phyloP scores from a whole-genome alignment of 2,797 vertebrate species.

The Microchirus variegatus region DNA sequence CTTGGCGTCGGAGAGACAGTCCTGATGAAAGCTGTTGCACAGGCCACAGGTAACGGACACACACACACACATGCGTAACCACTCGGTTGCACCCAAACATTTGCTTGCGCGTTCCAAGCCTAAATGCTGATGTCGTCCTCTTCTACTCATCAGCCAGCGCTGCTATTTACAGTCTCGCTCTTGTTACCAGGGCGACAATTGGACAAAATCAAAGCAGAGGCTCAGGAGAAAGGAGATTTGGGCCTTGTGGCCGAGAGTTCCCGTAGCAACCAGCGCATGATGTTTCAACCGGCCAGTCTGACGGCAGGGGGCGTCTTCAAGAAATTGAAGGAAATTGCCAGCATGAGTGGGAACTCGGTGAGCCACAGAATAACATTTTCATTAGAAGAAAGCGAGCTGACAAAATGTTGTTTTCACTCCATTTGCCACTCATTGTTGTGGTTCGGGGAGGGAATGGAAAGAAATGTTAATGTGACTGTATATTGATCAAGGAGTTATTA shows the following conservation, averaged over 20 bases:
- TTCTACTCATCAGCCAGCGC: constrained; percentile 32
- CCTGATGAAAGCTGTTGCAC: constrained; percentile 92
- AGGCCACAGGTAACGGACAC: constrained; percentile 85
- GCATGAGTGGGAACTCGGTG: constrained; percentile 88
- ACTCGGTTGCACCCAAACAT: constrained; percentile 15
- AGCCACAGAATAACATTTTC: constrained; percentile 72
- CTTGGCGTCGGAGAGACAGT: constrained; percentile 89
- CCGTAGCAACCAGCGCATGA: constrained; percentile 89
- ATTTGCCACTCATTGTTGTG: constrained; percentile 12
- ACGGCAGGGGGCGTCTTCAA: constrained; percentile 83
- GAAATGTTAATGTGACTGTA: constrained; percentile 36
- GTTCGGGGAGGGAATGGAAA: constrained; percentile 13
- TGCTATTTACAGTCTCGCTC: constrained; percentile 45
- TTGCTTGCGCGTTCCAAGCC: constrained; percentile 27
- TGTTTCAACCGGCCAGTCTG: constrained; percentile 88
- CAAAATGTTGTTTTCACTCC: constrained; percentile 45
- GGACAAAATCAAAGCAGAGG: constrained; percentile 88
- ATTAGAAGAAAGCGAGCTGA: constrained; percentile 35
- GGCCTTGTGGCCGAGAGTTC: constrained; percentile 92
- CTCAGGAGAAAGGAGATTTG: constrained; percentile 88
- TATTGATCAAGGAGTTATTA: constrained; percentile 29
- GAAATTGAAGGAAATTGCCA: constrained; percentile 89
- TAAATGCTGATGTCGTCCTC: constrained; percentile 28
- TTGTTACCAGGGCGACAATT: constrained; percentile 88
- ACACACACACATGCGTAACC: constrained; percentile 1